These are phyloP conservation scores for Oscheius sp. DNA, from an alignment of 2,888 invertebrate species.

Conservation along the genomic window DNA sequence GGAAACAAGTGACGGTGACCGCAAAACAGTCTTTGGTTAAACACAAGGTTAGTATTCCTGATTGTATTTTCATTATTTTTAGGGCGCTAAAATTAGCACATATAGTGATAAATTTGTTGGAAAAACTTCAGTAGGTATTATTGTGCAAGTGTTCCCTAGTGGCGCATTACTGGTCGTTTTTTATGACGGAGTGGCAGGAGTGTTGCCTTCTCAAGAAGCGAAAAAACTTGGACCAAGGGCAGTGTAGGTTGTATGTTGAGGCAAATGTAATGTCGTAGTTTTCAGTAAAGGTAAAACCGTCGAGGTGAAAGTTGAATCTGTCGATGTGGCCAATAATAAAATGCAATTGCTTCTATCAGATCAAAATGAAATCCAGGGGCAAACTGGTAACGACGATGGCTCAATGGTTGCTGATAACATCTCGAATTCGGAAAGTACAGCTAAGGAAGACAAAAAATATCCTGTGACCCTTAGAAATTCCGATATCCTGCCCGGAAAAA, in stretches of 20 bases:
- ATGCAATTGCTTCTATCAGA: constrained; percentile 14
- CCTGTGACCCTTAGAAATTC: background rate
- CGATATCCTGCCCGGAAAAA: background rate
- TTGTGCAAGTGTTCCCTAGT: constrained; percentile 49
- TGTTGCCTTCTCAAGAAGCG: constrained; percentile 37
- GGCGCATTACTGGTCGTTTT: constrained; percentile 60
- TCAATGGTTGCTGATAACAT: background rate
- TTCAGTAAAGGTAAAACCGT: constrained; percentile 18
- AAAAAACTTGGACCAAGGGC: background rate
- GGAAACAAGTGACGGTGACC: constrained; percentile 55
- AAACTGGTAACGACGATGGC: background rate
- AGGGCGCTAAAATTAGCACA: constrained; percentile 40
- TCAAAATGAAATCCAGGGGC: background rate
- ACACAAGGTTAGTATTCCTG: background rate
- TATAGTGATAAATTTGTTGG: constrained; percentile 41
- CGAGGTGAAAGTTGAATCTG: constrained; percentile 10
- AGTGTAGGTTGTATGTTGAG: background rate
- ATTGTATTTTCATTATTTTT: background rate
- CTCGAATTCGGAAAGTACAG: too few species aligned
- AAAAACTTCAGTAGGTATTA: constrained; percentile 44
- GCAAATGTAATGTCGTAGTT: background rate
- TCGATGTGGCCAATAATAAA: constrained; percentile 1
- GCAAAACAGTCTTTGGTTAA: constrained; percentile 29
- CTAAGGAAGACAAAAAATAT: background rate
- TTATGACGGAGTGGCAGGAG: constrained; percentile 52